Base-by-base conservation (phyloP, 2,797 vertebrate species). In the Calcarius lapponicus region DNA sequence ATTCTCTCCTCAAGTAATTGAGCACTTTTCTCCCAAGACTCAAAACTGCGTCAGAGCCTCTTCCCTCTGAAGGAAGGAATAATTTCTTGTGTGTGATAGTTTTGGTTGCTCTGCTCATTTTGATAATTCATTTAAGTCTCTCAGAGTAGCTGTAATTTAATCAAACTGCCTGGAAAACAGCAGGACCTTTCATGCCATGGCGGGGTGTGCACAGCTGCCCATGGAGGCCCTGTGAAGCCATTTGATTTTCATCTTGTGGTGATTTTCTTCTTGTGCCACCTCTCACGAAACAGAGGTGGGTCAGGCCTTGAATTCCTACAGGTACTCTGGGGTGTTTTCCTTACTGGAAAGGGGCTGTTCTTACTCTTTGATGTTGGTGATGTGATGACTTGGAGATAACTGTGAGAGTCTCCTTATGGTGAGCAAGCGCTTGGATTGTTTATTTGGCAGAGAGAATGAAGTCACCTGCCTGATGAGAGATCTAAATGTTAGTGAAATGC, bases 391-490 rank as follows among this genome's bases (percentile, higher is more conserved):
- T 17, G 43, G 80, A 93, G 76, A 88, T 80, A 79, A 53, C 50
- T 64, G 17, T 6, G 32, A 50, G 65, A 96, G 47, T 64, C 81
- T 94, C 79, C 74, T 67, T 48, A 32, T 54, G 40, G 76, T 84
- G 76, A 84, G 83, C 80, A 88, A 94, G 86, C 1, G 0, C 43
- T 71, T 72, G 58, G 54, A 40, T 86, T 94, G 90, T 95, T 96
- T 95, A 60, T 95, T 94, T 96, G 93, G 67, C 53, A 11, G 53
- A 42, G 64, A 71, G 84, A 76, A 72, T 95, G 86, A 94, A 95
- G 94, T 95, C 90, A 95, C 94, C 84, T 93, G 91, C 78, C 78
- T 40, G 86, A 75, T 86, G 93, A 93, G 93, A 92, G 83, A 93
- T 90, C 48, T 56, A 62, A 90, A 88, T 62, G 67, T 84, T 76